Percentiles rank a stretch among this genome's conserved stretches.
These are phyloP conservation scores for Tolypeutes matacus DNA, from an alignment of 2,797 vertebrate species.

Conservation along the genomic window DNA sequence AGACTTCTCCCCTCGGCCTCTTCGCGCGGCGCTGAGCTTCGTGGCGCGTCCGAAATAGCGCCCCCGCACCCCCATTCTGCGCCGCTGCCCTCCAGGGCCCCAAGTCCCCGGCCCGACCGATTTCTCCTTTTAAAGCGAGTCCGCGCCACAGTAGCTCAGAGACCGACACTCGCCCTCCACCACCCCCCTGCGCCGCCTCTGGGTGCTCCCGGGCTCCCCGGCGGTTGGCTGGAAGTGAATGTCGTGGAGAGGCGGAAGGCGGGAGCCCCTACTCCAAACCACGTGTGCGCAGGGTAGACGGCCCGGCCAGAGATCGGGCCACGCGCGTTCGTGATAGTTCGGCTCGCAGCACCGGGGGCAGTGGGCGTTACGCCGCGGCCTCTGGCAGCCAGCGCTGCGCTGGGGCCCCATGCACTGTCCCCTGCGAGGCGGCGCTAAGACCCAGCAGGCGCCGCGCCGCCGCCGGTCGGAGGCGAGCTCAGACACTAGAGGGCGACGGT, in stretches of 20 bases:
- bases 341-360: background rate
- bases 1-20: background rate
- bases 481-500: slow-evolving; percentile 87
- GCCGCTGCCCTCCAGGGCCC: background rate
- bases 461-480: slow-evolving; percentile 56
- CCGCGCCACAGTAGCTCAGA: background rate
- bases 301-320: background rate
- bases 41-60: background rate
- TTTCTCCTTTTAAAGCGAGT: background rate
- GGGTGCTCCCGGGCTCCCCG: background rate
- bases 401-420: background rate
- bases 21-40: no score
- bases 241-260: background rate
- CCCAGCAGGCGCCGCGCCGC: slow-evolving; percentile 66
- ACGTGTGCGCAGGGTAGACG: slow-evolving; percentile 44
- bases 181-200: background rate
- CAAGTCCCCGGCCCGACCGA: background rate
- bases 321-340: accelerated
- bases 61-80: background rate
- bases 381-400: background rate
- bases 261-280: slow-evolving; percentile 8
- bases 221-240: slow-evolving; percentile 19
- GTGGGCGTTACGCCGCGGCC: slow-evolving; percentile 41
- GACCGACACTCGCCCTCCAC: background rate
- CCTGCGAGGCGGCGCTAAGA: slow-evolving; percentile 72